A percentile compares a stretch with the other conserved stretches of the same genome.
Evolutionary conservation across 2,113 vertebrate species (phyloP).

Genomic region (Parotia lawesii): DNA sequence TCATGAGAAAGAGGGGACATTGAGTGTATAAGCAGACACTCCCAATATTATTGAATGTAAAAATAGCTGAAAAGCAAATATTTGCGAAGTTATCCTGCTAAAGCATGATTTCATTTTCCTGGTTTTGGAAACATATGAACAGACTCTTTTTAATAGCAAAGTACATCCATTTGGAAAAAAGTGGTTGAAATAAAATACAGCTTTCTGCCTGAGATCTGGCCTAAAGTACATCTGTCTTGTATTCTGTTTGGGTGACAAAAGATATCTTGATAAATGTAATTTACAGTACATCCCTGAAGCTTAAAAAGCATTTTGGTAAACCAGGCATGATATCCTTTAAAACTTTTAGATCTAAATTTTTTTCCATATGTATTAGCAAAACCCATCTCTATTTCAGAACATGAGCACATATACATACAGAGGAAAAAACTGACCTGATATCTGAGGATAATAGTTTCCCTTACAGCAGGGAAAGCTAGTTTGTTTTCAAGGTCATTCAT

Average conservation of each 20-base stretch:
- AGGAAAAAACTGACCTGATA: neutral
- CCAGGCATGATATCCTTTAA: neutral
- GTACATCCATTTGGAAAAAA: slow-evolving; percentile 12
- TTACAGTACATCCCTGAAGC: neutral
- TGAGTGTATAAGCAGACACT: slow-evolving; percentile 36
- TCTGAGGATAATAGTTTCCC: neutral
- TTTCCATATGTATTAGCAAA: slow-evolving; percentile 19
- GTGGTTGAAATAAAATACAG: slow-evolving; percentile 43
- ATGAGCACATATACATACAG: neutral
- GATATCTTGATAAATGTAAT: slow-evolving; percentile 26
- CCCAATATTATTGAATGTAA: slow-evolving; percentile 1
- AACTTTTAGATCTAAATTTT: slow-evolving; percentile 53
- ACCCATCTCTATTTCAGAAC: neutral
- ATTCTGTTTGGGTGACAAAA: slow-evolving; percentile 44
- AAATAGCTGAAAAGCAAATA: slow-evolving; percentile 41
- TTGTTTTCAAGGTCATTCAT: slow-evolving; percentile 73
- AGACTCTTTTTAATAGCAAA: slow-evolving; percentile 28
- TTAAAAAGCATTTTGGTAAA: slow-evolving; percentile 30
- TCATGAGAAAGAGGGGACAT: neutral
- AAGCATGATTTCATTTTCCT: slow-evolving; percentile 6
- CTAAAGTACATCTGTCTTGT: slow-evolving; percentile 49
- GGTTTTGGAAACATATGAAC: neutral
- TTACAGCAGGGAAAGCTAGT: slow-evolving; percentile 21
- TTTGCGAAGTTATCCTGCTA: slow-evolving; percentile 26
- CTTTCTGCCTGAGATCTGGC: slow-evolving; percentile 58